Evolutionary conservation across 1,140 invertebrate species (phyloP), one percentile per base, ranked within the genome.

Genomic region (Ips nitidus): DNA sequence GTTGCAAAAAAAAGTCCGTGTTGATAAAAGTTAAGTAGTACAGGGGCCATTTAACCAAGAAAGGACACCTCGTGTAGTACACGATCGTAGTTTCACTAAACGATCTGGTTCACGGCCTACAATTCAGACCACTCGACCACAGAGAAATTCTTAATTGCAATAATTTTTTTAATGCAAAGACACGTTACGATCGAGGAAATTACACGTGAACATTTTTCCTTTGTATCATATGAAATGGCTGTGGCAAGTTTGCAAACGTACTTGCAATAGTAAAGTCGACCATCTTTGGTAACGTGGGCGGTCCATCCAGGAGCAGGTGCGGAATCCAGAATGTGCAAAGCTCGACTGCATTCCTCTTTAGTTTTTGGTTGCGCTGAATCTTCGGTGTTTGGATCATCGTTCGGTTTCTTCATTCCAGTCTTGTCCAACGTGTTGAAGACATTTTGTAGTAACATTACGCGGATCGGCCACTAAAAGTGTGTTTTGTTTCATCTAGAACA

Each of bases 181-280:
- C 22, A 22, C 22, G 22, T 22, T 22, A 22, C 22, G 22, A 22
- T 22, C 22, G 22, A 22, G 22, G 22, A 22, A 22, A 22, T 22
- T 22, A 22, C 22, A 22, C 22, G 22, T 22, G 22, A 22, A 22
- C 22, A 22, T 22, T 22, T 22, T 22, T 22, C 22, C 22, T 22
- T 22, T 22, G 22, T 22, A 22, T 22, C 22, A 22, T 22, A 22
- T 22, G 22, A 22, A 22, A 22, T 22, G 22, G 22, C 22, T 22
- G 22, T 22, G 22, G 22, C 22, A 22, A 22, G 22, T 22, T 22
- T 22, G 22, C 22, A 22, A 50, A 88, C 90, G 88, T 81, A 91
- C 90, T 91, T 91, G 89, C 89, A 90, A 84, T 91, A 91, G 81
- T 90, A 91, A 57, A 91, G 84, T 67, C 90, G 81, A 58, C 89